Evolutionary conservation across 2,888 invertebrate species (phyloP).

Genomic region (Drosophila melanocephala): DNA sequence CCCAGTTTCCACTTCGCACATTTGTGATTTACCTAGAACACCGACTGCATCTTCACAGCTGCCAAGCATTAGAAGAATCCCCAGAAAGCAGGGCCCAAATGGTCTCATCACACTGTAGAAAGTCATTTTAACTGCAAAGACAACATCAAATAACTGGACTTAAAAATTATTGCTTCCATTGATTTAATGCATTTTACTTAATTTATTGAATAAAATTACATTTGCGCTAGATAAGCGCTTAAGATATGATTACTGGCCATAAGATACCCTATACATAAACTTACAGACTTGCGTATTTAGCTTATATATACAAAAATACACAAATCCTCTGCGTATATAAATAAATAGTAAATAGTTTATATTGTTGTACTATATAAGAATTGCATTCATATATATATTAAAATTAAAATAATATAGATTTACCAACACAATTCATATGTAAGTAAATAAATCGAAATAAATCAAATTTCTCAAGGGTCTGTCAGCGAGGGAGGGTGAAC

Average conservation of each 20-base stretch:
- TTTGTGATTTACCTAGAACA: slow-evolving; percentile 84
- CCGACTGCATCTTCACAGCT: slow-evolving; percentile 72
- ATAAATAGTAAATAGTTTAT: neutral
- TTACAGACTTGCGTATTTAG: neutral
- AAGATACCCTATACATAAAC: neutral
- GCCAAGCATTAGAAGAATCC: slow-evolving; percentile 66
- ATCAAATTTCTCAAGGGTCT: slow-evolving; percentile 8
- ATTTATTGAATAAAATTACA: neutral
- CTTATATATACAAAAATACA: neutral
- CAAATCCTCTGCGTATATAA: neutral
- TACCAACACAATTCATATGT: neutral
- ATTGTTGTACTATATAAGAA: neutral
- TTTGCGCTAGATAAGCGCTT: neutral
- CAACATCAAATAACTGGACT: neutral
- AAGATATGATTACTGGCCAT: neutral
- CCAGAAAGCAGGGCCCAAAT: slow-evolving; percentile 44
- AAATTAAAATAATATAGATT: neutral
- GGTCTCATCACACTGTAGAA: slow-evolving; percentile 41
- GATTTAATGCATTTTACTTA: neutral
- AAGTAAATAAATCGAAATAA: slow-evolving; percentile 7
- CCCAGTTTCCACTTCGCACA: slow-evolving; percentile 94
- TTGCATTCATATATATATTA: neutral
- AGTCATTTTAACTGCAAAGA: slow-evolving; percentile 52
- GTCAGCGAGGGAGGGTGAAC: neutral
- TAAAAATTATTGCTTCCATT: neutral